phyloP scores from a whole-genome alignment of 2,797 vertebrate genomes.

The Sebastes hubbsi region DNA sequence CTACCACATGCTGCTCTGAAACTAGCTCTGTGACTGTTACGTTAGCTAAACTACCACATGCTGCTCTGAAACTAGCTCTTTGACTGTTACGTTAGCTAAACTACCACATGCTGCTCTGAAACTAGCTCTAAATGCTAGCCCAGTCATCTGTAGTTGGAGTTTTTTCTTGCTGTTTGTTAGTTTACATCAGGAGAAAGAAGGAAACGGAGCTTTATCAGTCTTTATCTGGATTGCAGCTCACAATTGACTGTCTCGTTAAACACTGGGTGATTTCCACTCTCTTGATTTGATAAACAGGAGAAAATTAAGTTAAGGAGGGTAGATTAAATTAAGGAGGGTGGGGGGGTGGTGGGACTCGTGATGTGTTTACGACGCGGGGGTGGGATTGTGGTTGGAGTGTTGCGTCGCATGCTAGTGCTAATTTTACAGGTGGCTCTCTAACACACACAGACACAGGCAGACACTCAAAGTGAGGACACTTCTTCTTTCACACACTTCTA shows the following conservation, averaged over 20 bases:
- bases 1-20: not conserved
- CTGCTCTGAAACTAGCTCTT: not conserved
- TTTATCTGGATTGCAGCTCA: constrained; percentile 41
- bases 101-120: too few relatives aligned
- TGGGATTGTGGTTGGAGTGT: not conserved
- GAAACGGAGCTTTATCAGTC: not conserved
- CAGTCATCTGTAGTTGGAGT: not conserved
- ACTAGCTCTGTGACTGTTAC: not conserved
- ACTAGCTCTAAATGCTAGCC: not conserved
- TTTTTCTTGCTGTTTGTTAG: not conserved
- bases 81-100: too few relatives aligned
- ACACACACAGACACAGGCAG: not conserved
- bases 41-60: too few relatives aligned
- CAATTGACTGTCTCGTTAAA: constrained; percentile 44
- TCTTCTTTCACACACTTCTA: not conserved
- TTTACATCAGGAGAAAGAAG: not conserved
- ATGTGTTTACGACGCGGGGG: not conserved
- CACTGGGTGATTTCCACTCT: constrained; percentile 33
- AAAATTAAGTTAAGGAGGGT: constrained; percentile 46
- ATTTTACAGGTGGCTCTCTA: constrained; percentile 16
- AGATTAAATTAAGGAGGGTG: constrained; percentile 2
- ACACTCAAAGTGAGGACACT: not conserved
- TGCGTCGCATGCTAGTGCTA: not conserved
- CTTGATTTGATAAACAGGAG: constrained; percentile 58
- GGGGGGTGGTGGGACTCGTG: not conserved